Evolutionary conservation across 1,140 invertebrate species (phyloP).

Genomic region (Helicorthomorpha holstii): DNA sequence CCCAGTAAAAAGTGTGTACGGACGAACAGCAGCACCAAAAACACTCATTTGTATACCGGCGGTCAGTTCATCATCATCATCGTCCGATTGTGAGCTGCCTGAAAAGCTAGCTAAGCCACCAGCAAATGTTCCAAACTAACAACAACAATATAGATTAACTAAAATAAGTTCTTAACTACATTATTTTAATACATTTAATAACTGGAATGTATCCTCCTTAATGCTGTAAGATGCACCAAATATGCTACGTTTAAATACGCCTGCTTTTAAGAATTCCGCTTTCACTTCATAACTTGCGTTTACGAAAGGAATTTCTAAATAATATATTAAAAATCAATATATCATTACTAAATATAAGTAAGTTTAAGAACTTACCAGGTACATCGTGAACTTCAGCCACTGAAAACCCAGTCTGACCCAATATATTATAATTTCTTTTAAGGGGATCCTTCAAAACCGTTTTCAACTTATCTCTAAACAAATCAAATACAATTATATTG

Average conservation of each 20-base stretch:
- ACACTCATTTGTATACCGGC: slow-evolving; percentile 71
- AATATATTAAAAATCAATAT: neutral
- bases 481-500: neutral
- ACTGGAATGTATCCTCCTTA: too few species aligned
- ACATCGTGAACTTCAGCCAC: slow-evolving; percentile 46
- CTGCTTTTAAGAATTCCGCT: neutral
- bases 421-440: slow-evolving; percentile 45
- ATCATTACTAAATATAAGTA: neutral
- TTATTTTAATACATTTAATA: neutral
- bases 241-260: slow-evolving; percentile 15
- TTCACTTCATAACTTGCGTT: neutral
- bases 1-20: slow-evolving; percentile 68
- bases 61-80: slow-evolving; percentile 36
- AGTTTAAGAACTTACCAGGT: slow-evolving; percentile 12
- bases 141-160: slow-evolving; percentile 14
- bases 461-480: slow-evolving; percentile 13
- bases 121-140: slow-evolving; percentile 58
- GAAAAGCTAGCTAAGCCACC: slow-evolving; percentile 48
- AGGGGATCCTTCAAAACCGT: slow-evolving; percentile 19
- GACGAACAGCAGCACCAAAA: slow-evolving; percentile 55
- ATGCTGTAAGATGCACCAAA: slow-evolving; percentile 32
- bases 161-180: neutral
- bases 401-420: slow-evolving; percentile 47
- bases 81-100: slow-evolving; percentile 29
- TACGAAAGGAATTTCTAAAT: neutral